Evolutionary conservation across 2,113 vertebrate genomes (phyloP).

Genomic region (Ciconia stormi): DNA sequence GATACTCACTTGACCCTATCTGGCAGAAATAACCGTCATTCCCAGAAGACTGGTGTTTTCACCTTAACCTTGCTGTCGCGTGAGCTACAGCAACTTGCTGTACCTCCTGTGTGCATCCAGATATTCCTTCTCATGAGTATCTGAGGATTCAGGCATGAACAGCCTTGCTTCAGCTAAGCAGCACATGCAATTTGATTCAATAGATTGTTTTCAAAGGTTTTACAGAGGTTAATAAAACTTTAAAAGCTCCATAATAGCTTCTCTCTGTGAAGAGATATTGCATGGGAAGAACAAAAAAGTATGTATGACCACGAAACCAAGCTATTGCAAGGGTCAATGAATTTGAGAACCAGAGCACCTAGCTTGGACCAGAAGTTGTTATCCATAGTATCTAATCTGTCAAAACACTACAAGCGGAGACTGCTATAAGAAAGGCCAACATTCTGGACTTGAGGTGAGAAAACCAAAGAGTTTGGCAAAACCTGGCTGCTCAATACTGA

Average conservation of each 20-base stretch:
- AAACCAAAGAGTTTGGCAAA: background rate
- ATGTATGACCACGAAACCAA: background rate
- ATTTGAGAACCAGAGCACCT: background rate
- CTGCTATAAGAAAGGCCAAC: background rate
- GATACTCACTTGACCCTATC: background rate
- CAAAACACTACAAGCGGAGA: background rate
- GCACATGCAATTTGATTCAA: background rate
- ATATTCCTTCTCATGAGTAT: background rate
- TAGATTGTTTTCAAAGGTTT: background rate
- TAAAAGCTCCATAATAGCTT: background rate
- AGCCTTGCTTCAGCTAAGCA: background rate
- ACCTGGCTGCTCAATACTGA: background rate
- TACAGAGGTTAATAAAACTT: background rate
- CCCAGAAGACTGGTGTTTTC: background rate
- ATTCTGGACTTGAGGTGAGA: background rate
- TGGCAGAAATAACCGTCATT: background rate
- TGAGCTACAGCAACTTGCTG: background rate
- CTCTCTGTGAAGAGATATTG: fast-evolving
- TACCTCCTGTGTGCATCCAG: background rate
- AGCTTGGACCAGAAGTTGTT: background rate
- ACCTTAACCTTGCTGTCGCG: background rate
- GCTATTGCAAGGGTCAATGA: background rate
- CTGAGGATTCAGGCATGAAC: background rate
- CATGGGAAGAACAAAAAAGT: background rate
- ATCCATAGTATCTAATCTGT: background rate